These are phyloP conservation scores for Artibeus jamaicensis DNA, from an alignment of 2,797 vertebrate species.

Conservation along the genomic window DNA sequence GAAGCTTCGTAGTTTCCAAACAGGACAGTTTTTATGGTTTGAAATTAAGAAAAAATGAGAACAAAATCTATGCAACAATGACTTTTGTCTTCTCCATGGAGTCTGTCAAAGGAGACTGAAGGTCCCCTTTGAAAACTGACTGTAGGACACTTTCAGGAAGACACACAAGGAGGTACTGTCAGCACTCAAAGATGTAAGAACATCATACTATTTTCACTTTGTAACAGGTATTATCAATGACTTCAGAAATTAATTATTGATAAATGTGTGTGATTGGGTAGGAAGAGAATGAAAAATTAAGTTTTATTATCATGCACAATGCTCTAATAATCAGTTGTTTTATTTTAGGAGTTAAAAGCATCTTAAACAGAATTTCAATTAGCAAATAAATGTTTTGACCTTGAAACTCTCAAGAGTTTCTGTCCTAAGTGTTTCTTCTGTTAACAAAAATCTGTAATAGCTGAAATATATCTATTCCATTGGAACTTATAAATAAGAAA, in stretches of 20 bases:
- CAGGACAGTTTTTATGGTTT: neutral
- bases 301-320: neutral
- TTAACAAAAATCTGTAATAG: neutral
- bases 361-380: neutral
- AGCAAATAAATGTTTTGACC: neutral
- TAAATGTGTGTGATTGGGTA: neutral
- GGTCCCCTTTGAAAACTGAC: neutral
- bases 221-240: neutral
- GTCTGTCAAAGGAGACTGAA: neutral
- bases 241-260: conserved; percentile 4
- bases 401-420: neutral
- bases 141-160: neutral
- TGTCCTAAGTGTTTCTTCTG: neutral
- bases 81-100: neutral
- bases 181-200: neutral
- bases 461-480: neutral
- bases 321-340: neutral
- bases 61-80: neutral
- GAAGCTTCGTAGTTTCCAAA: neutral
- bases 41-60: neutral
- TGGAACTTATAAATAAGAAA: neutral
- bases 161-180: no score
- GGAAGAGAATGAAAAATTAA: neutral
- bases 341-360: conserved; percentile 5
- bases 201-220: neutral